Base-by-base conservation (phyloP, 2,888 invertebrate genomes). In the Caenorhabditis sinica region DNA sequence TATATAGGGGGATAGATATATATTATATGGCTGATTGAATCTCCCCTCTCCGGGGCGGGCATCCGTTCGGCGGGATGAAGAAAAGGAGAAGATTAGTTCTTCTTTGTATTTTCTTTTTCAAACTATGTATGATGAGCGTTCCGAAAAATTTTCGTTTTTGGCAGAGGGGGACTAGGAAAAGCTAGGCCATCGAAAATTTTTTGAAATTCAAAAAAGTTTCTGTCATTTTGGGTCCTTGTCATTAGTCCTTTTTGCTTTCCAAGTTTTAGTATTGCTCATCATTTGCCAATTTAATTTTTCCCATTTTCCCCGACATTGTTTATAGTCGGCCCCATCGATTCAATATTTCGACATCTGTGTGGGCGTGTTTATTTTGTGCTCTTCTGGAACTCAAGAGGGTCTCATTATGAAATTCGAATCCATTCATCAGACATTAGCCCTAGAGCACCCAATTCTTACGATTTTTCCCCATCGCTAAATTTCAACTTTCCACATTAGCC, bases 21-120 rank as follows among this genome's bases (percentile, higher is more conserved):
- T 56, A 49, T 56, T 65, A 45, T 69, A 69, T 69, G 69, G 69
- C 56, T 69, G 69, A 69, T 69, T 69, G 56, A 69, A 69, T 69
- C 68, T 53, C 40, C 13, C 40, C 28, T 53, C 8, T 65, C 66
- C 28, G 25, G n/a, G 23, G 8, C 49, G 40, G 40, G 49, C n/a
- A 20, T 51, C 33, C 51, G 56, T 36, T 36, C 33, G 28, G 9
- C 1, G n/a, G n/a, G n/a, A 23, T n/a, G 17, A 17, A 45, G 5
- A 28, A 25, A 17, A 25, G 45, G 2, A 20, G 61, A 25, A 28
- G 49, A 49, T 49, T 49, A 49, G 65, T 66, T 66, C 65, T 49
- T 45, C 28, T 28, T 4, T 30, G 1, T 33, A 15, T 36, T 36
- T 8, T 33, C 33, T 3, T 4, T 33, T 36, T 33, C 20, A 4